Evolutionary conservation across 2,888 invertebrate genomes (phyloP), one percentile per base, ranked within the genome.

Genomic region (Ashinkailepas kermadecensis): DNA sequence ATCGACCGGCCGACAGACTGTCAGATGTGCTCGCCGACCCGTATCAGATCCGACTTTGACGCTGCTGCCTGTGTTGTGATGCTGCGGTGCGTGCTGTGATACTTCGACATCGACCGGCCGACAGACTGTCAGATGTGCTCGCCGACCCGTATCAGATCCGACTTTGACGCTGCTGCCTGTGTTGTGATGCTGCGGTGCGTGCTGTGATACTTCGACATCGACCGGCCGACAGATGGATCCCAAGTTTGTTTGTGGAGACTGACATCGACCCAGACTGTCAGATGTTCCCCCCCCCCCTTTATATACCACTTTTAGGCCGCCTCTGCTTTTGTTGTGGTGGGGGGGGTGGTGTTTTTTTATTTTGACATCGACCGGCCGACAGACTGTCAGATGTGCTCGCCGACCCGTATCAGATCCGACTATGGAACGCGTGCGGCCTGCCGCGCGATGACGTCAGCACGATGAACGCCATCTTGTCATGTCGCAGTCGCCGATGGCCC

Each of bases 101-200:
- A 25, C 3, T 25, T 23, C 23, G 23, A 58, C 58, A 11, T 25
- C 23, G 67, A 11, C 18, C 25, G 23, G 67, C 25, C 39, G 1
- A 1, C 70, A 70, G 70, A 4, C 59, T 85, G 23, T 91, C 92
- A 79, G 90, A 90, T 82, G 91, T 93, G 15, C 89, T 97, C 81
- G 96, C 96, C 0, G 91, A 93, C 25, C 95, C 95, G 83, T 93
- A 96, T 64, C 93, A 93, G 87, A 93, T 95, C 85, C 94, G 95
- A 88, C 2, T 39, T 39, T 39, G 39, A 39, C 39, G 1, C 39
- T 39, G 39, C 39, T 39, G 39, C 2, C 39, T 39, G 39, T 39
- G 39, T 4, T 39, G 39, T 39, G 39, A 39, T 39, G n/a, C n/a
- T n/a, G n/a, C n/a, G n/a, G n/a, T n/a, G n/a, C n/a, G n/a, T n/a